Base-by-base conservation (phyloP, 2,888 invertebrate species). In the Ornithoptera alexandrae region DNA sequence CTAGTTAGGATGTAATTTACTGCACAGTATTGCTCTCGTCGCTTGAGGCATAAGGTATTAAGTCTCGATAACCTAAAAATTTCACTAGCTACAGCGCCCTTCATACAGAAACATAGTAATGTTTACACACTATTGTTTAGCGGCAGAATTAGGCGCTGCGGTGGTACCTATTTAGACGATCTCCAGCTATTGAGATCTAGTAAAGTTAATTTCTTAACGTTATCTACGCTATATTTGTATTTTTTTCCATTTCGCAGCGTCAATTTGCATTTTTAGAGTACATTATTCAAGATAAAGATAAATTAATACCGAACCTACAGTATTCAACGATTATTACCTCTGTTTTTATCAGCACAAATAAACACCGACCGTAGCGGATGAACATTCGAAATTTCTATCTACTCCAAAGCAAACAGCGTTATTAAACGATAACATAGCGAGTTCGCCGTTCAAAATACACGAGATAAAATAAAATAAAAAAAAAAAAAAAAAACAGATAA, bases 371-470 rank as follows among this genome's bases (percentile, higher is more conserved):
- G 74, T 71, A 62, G 73, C 71, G 67, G 30, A 56, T 53, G 42
- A 65, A 69, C 71, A 66, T 74, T 77, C 73, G 74, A 77, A 76
- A 81, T 80, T 78, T 78, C 79, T 80, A 82, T 78, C 79, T 77
- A 84, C 78, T 81, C 73, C 74, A 74, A 77, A 74, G 78, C 77
- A 79, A 80, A 82, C 74, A 80, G 67, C 69, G 76, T 79, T 81
- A 82, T 81, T 75, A 80, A 84, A 85, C 79, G 82, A 82, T 80
- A 80, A 80, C 81, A 76, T 73, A 75, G 73, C 69, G 75, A 80
- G 79, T 78, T 79, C 75, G 72, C 74, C 79, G 50, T 79, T 78
- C 76, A 79, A 78, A 81, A 81, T 79, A 81, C 78, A 79, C 78
- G 76, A 71, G 68, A 72, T 74, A 73, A 56, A 66, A 50, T 74